Percentiles rank a stretch among this genome's conserved stretches.
Conservation (phyloP, 2,113 vertebrate species). For the Macrotis lagotis region DNA sequence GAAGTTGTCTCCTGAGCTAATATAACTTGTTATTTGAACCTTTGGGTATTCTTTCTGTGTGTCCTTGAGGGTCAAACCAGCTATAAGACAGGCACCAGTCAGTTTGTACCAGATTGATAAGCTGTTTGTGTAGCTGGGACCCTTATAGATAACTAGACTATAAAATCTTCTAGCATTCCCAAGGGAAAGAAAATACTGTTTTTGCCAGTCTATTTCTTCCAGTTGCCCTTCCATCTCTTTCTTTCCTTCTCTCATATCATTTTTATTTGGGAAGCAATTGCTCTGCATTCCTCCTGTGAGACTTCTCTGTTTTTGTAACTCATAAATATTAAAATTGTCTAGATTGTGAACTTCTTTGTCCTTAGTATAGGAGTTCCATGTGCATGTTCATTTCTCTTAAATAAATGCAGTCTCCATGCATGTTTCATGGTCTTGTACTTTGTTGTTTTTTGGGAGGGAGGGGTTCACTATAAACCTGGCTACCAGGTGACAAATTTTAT, state of each 20-base stretch:
- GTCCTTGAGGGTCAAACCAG: background rate
- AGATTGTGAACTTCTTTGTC: background rate
- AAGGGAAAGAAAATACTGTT: background rate
- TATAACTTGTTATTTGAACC: background rate
- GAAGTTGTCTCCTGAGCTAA: background rate
- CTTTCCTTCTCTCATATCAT: too few species aligned
- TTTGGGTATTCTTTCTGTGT: background rate
- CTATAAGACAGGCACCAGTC: background rate
- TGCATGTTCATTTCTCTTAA: background rate
- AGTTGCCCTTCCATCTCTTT: background rate
- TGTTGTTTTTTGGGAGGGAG: too few species aligned
- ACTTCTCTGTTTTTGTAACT: background rate
- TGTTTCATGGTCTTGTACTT: background rate
- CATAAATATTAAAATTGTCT: background rate
- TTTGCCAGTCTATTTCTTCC: background rate
- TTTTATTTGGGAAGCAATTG: background rate
- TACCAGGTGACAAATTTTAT: too few species aligned
- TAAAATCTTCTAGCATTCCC: background rate
- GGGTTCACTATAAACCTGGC: too few species aligned
- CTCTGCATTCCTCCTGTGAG: background rate
- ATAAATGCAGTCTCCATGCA: background rate
- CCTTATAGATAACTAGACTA: background rate
- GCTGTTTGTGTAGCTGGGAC: background rate
- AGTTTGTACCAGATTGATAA: background rate
- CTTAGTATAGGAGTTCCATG: background rate